A percentile compares a stretch with the other conserved stretches of the same genome.
Conservation (phyloP, 1,140 invertebrate genomes). For the Cydia pomonella region DNA sequence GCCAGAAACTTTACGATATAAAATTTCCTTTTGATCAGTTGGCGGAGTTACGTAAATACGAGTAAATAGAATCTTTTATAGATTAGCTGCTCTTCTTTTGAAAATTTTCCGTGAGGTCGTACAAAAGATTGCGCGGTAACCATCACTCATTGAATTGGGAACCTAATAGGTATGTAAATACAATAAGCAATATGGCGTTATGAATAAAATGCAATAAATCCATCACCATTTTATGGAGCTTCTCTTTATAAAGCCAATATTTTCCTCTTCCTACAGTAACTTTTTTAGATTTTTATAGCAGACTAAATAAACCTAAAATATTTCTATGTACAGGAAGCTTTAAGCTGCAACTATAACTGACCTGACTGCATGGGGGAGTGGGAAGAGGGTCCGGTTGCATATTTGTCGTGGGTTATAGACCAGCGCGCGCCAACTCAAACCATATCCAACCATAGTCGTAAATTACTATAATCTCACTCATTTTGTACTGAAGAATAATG, state of each 20-base stretch:
- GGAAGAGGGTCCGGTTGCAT: too few relatives aligned
- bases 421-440: too few relatives aligned
- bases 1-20: conserved; percentile 64
- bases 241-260: neutral
- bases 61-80: conserved; percentile 47
- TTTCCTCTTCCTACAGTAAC: too few relatives aligned
- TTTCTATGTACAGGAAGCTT: too few relatives aligned
- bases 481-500: too few relatives aligned
- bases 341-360: too few relatives aligned
- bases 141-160: conserved; percentile 12
- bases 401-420: too few relatives aligned
- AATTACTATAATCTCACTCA: too few relatives aligned
- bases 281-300: too few relatives aligned
- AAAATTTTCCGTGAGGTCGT: conserved; percentile 28
- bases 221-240: neutral
- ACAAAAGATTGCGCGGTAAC: conserved; percentile 9
- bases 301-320: too few relatives aligned
- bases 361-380: too few relatives aligned
- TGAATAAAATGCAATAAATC: neutral
- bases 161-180: conserved; percentile 19
- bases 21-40: conserved; percentile 58
- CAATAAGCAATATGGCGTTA: neutral
- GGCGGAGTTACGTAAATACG: conserved; percentile 56
- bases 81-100: conserved; percentile 37
- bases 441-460: too few relatives aligned